Evolutionary conservation across 64 coral and sea anemone species (phyloP).

Genomic region (Montipora cactus): DNA sequence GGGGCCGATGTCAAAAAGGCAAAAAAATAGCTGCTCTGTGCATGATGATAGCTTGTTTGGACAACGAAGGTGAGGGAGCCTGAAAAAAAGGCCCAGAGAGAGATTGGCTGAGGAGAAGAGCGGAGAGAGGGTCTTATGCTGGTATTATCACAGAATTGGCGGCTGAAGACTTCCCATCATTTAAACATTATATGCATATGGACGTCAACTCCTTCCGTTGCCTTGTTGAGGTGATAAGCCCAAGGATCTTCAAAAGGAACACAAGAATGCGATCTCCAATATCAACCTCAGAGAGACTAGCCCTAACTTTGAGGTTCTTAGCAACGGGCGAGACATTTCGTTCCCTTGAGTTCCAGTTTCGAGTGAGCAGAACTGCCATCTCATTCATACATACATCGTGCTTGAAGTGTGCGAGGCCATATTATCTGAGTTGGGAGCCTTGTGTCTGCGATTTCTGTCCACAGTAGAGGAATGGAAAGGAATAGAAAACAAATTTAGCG

Average conservation of each 20-base stretch:
- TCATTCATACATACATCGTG: neutral
- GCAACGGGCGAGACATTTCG: too few relatives aligned
- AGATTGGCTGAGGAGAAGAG: neutral
- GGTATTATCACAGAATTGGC: neutral
- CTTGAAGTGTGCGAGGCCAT: constrained; percentile 25
- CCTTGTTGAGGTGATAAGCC: neutral
- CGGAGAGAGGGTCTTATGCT: neutral
- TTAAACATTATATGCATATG: neutral
- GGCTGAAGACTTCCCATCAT: neutral
- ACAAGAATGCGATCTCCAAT: neutral
- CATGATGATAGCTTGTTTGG: neutral
- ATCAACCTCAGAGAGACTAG: too few relatives aligned
- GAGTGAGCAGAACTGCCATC: neutral
- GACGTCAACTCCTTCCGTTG: neutral
- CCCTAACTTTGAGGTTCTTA: too few relatives aligned
- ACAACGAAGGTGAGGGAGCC: neutral
- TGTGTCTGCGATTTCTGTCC: constrained; percentile 48
- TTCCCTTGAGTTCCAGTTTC: neutral
- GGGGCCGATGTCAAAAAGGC: too few relatives aligned
- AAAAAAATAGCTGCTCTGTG: too few relatives aligned
- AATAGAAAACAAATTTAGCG: constrained; percentile 51
- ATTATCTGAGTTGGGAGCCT: constrained; percentile 24
- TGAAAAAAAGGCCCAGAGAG: neutral
- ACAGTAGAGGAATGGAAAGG: constrained; percentile 43
- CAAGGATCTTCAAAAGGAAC: neutral